Conservation (phyloP, 2,797 vertebrate genomes). For the Spondyliosoma cantharus region DNA sequence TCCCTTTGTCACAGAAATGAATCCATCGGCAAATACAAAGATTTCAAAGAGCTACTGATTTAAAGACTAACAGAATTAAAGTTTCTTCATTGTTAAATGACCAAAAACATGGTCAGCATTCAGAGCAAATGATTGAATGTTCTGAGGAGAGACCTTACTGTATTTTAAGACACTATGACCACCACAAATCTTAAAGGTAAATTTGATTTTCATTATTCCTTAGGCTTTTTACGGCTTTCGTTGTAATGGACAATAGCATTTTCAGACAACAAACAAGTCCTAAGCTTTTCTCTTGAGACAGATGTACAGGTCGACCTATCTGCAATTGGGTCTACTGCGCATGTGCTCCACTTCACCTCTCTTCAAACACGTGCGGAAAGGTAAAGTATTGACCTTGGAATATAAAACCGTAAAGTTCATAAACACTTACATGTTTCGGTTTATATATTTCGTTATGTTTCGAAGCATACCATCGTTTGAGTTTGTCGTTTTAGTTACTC, state of each 20-base stretch:
- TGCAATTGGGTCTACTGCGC: slow-evolving; percentile 37
- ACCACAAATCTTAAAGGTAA: background rate
- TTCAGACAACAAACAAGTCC: background rate
- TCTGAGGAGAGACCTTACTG: background rate
- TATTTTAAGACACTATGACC: background rate
- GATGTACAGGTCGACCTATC: background rate
- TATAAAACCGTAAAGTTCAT: background rate
- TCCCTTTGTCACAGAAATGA: background rate
- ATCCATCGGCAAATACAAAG: background rate
- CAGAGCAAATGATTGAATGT: background rate
- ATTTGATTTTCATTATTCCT: too few relatives aligned
- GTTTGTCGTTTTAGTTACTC: background rate
- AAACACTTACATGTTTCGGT: background rate
- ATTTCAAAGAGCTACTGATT: too few relatives aligned
- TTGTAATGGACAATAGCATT: background rate
- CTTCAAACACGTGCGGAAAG: slow-evolving; percentile 26
- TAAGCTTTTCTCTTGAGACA: background rate
- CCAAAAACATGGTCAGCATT: background rate
- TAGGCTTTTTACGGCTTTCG: background rate
- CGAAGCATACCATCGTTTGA: background rate
- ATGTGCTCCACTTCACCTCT: background rate
- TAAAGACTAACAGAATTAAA: too few relatives aligned
- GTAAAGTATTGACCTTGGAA: slow-evolving; percentile 20
- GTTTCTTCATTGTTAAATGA: background rate
- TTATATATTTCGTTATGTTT: background rate